These are phyloP conservation scores for Struthio camelus DNA, from an alignment of 2,113 vertebrate species.

Conservation along the genomic window DNA sequence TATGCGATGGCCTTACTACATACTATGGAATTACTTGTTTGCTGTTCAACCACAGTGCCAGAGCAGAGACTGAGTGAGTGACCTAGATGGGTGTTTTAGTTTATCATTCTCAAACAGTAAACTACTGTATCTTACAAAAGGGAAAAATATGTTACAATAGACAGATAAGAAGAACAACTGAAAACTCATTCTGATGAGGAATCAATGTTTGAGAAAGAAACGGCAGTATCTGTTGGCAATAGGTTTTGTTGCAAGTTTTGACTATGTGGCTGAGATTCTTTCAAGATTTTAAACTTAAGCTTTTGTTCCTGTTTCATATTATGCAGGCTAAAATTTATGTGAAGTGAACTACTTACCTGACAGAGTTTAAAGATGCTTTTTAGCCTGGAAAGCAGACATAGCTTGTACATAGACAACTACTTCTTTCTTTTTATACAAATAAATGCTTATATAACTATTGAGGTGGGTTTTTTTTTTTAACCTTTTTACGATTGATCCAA, in stretches of 20 bases:
- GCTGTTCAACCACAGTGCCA: neutral
- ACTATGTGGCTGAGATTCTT: neutral
- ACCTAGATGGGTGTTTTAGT: neutral
- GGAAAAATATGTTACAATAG: neutral
- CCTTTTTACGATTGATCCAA: neutral
- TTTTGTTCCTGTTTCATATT: no score
- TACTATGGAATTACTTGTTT: neutral
- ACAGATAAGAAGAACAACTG: conserved; percentile 4
- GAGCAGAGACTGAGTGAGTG: neutral
- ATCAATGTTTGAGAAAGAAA: conserved; percentile 1
- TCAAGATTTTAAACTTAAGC: neutral
- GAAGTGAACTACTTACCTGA: neutral
- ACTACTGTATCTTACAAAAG: neutral
- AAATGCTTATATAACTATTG: neutral
- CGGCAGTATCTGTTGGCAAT: neutral
- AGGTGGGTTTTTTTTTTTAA: no score
- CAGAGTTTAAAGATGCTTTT: neutral
- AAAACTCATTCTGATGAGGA: neutral
- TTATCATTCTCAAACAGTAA: neutral
- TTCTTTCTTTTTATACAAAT: neutral
- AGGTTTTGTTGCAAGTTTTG: conserved; percentile 14
- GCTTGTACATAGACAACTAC: neutral
- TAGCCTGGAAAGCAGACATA: neutral
- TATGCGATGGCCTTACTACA: neutral
- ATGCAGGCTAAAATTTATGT: neutral